Percentiles rank a stretch among this genome's conserved stretches.
phyloP scores from a whole-genome alignment of 2,888 invertebrate genomes.

The Arctia plantaginis region DNA sequence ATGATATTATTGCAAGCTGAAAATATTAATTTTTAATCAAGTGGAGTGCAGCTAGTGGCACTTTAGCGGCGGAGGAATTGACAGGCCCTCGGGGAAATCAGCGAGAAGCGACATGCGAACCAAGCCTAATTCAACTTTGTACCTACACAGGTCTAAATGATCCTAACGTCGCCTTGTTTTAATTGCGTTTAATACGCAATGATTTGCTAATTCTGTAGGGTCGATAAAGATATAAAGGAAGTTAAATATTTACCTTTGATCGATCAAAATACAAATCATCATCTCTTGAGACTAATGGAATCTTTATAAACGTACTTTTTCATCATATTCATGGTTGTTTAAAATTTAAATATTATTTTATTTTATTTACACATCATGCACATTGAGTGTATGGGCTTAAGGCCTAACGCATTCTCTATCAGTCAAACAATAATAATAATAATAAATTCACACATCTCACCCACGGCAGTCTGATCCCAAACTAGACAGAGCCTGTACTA shows the following conservation, averaged over 20 bases:
- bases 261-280: not conserved
- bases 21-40: constrained; percentile 76
- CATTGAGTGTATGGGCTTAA: no score
- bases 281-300: not conserved
- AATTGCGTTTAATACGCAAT: constrained; percentile 58
- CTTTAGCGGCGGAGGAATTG: constrained; percentile 63
- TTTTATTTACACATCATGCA: no score
- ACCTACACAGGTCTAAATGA: constrained; percentile 51
- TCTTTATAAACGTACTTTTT: not conserved
- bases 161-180: constrained; percentile 49
- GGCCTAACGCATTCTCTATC: no score
- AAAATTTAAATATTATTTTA: no score
- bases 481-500: no score
- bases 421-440: no score
- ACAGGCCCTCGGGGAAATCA: constrained; percentile 76
- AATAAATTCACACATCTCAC: no score
- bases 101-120: constrained; percentile 60
- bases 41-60: constrained; percentile 71
- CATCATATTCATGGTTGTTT: not conserved
- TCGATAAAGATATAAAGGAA: constrained; percentile 28
- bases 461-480: no score
- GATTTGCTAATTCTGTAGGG: constrained; percentile 47
- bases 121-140: constrained; percentile 62
- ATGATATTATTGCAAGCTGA: constrained; percentile 51
- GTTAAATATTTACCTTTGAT: not conserved